These are phyloP conservation scores for Thymallus thymallus DNA, from an alignment of 2,113 vertebrate genomes.

Conservation along the genomic window DNA sequence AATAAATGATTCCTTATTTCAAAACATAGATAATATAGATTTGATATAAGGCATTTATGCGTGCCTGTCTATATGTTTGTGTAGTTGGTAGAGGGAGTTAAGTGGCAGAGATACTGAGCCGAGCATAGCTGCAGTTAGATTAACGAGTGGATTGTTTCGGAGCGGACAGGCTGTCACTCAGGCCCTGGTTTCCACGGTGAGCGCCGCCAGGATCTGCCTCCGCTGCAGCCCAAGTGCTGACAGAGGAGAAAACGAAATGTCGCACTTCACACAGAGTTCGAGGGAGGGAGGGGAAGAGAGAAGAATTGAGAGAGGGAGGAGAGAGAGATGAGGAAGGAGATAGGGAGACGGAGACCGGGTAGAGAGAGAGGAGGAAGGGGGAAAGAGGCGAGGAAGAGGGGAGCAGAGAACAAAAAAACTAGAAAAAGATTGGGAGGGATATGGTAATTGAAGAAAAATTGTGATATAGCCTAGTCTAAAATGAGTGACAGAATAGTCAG, in stretches of 20 bases:
- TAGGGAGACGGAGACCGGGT: too few relatives aligned
- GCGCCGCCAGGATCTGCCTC: conserved; percentile 21
- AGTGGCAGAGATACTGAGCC: conserved; percentile 8
- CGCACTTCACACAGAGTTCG: conserved; percentile 41
- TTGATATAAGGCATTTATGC: background rate
- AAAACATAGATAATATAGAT: background rate
- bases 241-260: conserved; percentile 72
- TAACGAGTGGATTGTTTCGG: conserved; percentile 55
- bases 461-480: background rate
- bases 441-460: background rate
- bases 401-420: background rate
- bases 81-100: conserved; percentile 7
- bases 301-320: conserved; percentile 55
- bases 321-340: background rate
- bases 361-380: background rate
- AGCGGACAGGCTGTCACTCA: conserved; percentile 57
- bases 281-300: conserved; percentile 57
- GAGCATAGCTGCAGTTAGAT: conserved; percentile 41
- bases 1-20: too few relatives aligned
- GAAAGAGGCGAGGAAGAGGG: background rate
- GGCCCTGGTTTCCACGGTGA: conserved; percentile 46
- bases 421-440: conserved; percentile 5
- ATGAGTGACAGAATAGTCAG: background rate
- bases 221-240: conserved; percentile 58
- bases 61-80: background rate